Evolutionary conservation across 92 coral and sea anemone species (phyloP), one percentile per base, ranked within the genome.

Genomic region (Epizoanthus fatuus): DNA sequence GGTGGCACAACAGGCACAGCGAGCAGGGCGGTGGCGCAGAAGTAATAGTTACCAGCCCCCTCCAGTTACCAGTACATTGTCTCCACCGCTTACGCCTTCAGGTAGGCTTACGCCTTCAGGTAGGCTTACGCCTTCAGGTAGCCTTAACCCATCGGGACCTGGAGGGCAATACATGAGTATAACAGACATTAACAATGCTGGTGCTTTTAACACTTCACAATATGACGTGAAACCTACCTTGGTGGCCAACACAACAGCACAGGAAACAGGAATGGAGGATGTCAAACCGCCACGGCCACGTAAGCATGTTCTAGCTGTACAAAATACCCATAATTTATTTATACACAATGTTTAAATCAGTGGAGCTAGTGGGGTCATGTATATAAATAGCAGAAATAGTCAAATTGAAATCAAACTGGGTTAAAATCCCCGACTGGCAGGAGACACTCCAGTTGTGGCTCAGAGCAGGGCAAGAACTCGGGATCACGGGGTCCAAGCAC

Each of bases 51-150:
- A 90, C 74, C 93, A 86, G 37, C 91, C 86, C 35, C 81, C 93
- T 11, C 86, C 93, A 22, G 84, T 94, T 73, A 80, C 98, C 54
- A 92, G 68, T 78, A 93, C 98, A 16, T 63, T 94, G 37, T 94
- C 98, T 4, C 98, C 98, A 4, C 97, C 97, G 11, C 82, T 89
- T 38, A 90, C 95, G 0, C 95, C 98, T 7, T 94, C 89, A 25
- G 83, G 92, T 0, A 71, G 68, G 47, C 56, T 87, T 13, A 94
- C n/a, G n/a, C n/a, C n/a, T n/a, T n/a, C n/a, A n/a, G n/a, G n/a
- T n/a, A n/a, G n/a, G 11, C 82, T 89, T 38, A 90, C 95, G 0
- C 95, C 98, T 7, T 94, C 89, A 25, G 83, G 92, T 0, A 71
- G 68, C 55, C 56, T 87, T 13, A 94, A 93, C 76, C 94, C 98